Conservation (phyloP, 2,113 vertebrate species). For the Carettochelys insculpta region DNA sequence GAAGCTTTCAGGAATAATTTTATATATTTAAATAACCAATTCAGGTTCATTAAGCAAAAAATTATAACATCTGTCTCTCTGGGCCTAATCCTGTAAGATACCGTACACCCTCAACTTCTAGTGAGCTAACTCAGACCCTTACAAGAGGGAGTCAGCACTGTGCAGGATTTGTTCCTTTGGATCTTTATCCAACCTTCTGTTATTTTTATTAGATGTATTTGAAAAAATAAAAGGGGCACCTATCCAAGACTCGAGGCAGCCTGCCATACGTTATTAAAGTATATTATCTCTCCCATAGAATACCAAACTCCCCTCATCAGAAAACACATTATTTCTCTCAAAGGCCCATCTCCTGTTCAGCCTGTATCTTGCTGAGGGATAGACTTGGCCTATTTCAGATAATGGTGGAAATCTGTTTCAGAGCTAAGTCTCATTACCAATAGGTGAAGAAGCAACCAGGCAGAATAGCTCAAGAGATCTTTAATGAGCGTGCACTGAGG, state of each 20-base stretch:
- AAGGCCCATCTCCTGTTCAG: background rate
- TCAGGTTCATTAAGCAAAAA: background rate
- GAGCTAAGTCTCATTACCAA: background rate
- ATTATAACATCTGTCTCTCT: background rate
- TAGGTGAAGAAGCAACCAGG: slow-evolving; percentile 21
- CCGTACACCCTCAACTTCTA: background rate
- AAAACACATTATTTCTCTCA: background rate
- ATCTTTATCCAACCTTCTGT: background rate
- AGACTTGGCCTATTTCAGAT: background rate
- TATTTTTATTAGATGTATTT: background rate
- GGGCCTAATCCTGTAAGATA: background rate
- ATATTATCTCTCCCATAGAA: background rate
- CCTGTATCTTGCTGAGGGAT: background rate
- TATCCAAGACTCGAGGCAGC: background rate
- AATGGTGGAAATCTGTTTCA: background rate
- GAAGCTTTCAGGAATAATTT: background rate
- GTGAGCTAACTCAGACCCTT: background rate
- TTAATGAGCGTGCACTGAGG: slow-evolving; percentile 6
- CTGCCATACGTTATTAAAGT: background rate
- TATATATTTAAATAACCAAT: background rate
- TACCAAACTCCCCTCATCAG: background rate
- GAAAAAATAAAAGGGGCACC: background rate
- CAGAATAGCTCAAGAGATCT: background rate
- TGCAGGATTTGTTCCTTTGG: background rate
- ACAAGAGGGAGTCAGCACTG: background rate